These are phyloP conservation scores for Dermatemys mawii DNA, from an alignment of 2,113 vertebrate species.

Conservation along the genomic window DNA sequence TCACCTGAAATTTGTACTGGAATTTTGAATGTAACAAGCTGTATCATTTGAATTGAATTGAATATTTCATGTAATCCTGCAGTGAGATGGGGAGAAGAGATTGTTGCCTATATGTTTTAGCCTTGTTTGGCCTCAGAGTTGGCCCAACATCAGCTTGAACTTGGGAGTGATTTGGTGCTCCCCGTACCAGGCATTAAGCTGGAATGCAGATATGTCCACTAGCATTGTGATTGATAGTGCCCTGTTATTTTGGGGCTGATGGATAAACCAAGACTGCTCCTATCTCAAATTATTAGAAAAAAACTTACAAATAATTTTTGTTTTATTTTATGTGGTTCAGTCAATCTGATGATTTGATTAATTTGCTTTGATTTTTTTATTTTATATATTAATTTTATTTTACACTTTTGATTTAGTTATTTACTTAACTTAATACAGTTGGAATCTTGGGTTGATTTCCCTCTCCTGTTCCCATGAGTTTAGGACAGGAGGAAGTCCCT, in stretches of 20 bases:
- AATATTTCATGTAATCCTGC: background rate
- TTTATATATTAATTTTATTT: background rate
- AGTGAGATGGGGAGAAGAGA: background rate
- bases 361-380: background rate
- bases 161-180: background rate
- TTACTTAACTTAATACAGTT: background rate
- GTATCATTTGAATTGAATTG: background rate
- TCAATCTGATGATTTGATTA: background rate
- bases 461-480: background rate
- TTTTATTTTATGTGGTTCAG: background rate
- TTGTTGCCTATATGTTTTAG: background rate
- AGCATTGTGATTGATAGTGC: background rate
- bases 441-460: background rate
- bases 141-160: rapidly evolving
- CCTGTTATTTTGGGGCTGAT: background rate
- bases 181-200: rapidly evolving
- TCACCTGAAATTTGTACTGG: background rate
- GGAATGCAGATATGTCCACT: rapidly evolving
- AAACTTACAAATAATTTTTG: background rate
- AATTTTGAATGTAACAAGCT: background rate
- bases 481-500: background rate
- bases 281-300: background rate
- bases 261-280: background rate
- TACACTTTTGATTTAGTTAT: background rate
- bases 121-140: background rate